Evolutionary conservation across 1,140 invertebrate species (phyloP).

Genomic region (Cylas formicarius): DNA sequence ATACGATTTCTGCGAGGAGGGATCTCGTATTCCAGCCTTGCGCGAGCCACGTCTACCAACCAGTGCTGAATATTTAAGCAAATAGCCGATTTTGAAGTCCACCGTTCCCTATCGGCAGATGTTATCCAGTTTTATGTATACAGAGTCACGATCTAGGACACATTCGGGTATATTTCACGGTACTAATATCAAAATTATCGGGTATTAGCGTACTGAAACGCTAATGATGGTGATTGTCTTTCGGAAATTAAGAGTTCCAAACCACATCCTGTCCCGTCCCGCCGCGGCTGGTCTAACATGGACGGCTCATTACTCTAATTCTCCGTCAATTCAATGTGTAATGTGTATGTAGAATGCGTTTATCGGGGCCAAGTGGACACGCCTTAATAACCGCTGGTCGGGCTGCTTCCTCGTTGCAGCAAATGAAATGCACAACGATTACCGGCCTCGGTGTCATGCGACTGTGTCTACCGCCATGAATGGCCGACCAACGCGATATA

Average conservation of each 20-base stretch:
- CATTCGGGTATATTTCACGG: conserved; percentile 16
- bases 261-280: conserved; percentile 22
- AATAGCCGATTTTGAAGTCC: too few relatives aligned
- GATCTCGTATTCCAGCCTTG: too few relatives aligned
- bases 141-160: conserved; percentile 4
- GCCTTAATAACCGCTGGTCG: conserved; percentile 30
- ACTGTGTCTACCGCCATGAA: conserved; percentile 15
- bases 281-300: conserved; percentile 17
- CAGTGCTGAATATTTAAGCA: too few relatives aligned
- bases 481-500: conserved; percentile 6
- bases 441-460: conserved; percentile 24
- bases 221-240: conserved; percentile 21
- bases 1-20: too few relatives aligned
- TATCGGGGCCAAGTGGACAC: conserved; percentile 27
- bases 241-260: conserved; percentile 21
- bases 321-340: conserved; percentile 22
- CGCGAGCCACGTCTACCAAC: too few relatives aligned
- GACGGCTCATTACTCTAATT: conserved; percentile 32
- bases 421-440: conserved; percentile 28
- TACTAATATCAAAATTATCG: conserved; percentile 21
- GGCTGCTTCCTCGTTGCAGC: conserved; percentile 27
- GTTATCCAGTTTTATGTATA: too few relatives aligned
- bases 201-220: conserved; percentile 20
- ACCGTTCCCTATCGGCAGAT: too few relatives aligned
- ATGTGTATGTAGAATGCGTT: conserved; percentile 29